phyloP scores from a whole-genome alignment of 2,888 invertebrate species.

The Hofmannophila pseudospretella region DNA sequence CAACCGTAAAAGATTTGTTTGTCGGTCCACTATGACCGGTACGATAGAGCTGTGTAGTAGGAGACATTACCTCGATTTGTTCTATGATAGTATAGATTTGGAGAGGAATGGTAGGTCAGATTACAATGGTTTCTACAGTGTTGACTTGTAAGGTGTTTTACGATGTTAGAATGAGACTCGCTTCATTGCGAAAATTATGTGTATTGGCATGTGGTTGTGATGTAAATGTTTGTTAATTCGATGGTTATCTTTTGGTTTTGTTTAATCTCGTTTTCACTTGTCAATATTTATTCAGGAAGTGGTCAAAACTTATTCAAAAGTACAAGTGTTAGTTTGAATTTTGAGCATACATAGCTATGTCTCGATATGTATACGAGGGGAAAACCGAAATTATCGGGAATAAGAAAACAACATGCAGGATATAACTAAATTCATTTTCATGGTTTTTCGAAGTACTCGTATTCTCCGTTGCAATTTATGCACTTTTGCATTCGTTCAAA shows the following conservation, averaged over 20 bases:
- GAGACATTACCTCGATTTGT: conserved; percentile 12
- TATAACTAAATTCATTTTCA: too few relatives aligned
- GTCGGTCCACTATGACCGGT: conserved; percentile 21
- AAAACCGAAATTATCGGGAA: too few relatives aligned
- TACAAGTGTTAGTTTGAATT: too few relatives aligned
- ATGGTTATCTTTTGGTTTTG: conserved; percentile 6
- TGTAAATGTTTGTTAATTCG: conserved; percentile 24
- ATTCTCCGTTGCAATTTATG: too few relatives aligned
- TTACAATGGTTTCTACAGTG: conserved; percentile 20
- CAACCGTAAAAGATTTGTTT: conserved; percentile 18
- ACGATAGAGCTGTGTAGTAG: conserved; percentile 23
- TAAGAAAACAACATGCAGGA: too few relatives aligned
- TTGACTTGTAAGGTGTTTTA: conserved; percentile 26
- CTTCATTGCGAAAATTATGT: conserved; percentile 35
- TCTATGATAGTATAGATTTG: conserved; percentile 15
- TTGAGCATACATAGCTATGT: too few relatives aligned
- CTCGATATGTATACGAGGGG: too few relatives aligned
- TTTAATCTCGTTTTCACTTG: too few relatives aligned
- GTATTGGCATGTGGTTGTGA: conserved; percentile 18
- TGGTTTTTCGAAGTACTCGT: too few relatives aligned
- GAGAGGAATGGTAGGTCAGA: conserved; percentile 21
- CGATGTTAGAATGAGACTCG: conserved; percentile 35
- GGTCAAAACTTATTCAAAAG: too few relatives aligned
- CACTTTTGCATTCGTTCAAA: too few relatives aligned
- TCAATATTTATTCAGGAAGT: too few relatives aligned